Evolutionary conservation across 2,888 invertebrate genomes (phyloP).

Genomic region (Eupeodes latifasciatus): DNA sequence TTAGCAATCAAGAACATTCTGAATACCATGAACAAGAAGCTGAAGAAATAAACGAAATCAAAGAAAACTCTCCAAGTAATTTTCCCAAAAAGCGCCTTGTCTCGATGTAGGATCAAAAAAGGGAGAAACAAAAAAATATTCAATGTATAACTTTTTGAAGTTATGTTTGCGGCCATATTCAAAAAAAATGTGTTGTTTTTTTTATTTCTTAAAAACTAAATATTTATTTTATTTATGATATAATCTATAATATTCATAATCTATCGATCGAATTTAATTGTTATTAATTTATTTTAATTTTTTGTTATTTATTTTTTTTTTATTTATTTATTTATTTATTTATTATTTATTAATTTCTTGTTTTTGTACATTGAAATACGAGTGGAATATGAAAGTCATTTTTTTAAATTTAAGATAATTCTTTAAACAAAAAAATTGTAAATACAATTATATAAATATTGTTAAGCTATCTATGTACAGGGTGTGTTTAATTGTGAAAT

Average conservation of each 20-base stretch:
- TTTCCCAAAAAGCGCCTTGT: slow-evolving; percentile 30
- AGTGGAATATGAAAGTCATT: slow-evolving; percentile 83
- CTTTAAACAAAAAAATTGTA: slow-evolving; percentile 43
- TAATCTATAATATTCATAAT: slow-evolving; percentile 43
- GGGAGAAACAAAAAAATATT: background rate
- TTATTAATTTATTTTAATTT: slow-evolving; percentile 54
- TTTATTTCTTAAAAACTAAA: slow-evolving; percentile 11
- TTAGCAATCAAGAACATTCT: slow-evolving; percentile 75
- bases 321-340: slow-evolving; percentile 66
- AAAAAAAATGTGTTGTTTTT: slow-evolving; percentile 47
- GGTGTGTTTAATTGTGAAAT: slow-evolving; percentile 28
- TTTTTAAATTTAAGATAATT: slow-evolving; percentile 55
- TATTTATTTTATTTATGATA: slow-evolving; percentile 57
- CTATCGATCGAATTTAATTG: slow-evolving; percentile 71
- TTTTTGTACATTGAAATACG: slow-evolving; percentile 77
- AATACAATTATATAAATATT: slow-evolving; percentile 47
- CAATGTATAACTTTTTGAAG: slow-evolving; percentile 19
- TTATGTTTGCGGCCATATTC: slow-evolving; percentile 72
- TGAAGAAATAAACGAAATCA: slow-evolving; percentile 77
- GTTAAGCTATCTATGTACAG: slow-evolving; percentile 51
- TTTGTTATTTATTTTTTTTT: slow-evolving; percentile 61
- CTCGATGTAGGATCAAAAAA: slow-evolving; percentile 48
- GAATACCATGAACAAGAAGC: slow-evolving; percentile 82
- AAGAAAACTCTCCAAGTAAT: slow-evolving; percentile 28
- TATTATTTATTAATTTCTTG: slow-evolving; percentile 61